A percentile compares a stretch with the other conserved stretches of the same genome.
Evolutionary conservation across 2,888 invertebrate species (phyloP).

Genomic region (Globia sparganii): DNA sequence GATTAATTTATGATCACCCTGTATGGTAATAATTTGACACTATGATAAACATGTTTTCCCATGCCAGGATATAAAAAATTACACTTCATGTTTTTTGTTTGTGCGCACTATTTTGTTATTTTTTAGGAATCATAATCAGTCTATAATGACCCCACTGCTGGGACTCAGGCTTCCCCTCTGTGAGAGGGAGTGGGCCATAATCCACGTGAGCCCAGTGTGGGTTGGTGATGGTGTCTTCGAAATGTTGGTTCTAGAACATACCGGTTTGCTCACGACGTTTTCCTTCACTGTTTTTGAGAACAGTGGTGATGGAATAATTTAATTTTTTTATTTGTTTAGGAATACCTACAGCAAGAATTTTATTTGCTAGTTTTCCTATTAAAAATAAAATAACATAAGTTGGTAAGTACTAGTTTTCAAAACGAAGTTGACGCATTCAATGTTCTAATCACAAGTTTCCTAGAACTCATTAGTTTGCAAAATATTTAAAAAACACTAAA

Average conservation of each 20-base stretch:
- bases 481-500: conserved; percentile 50
- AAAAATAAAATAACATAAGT: not conserved
- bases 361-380: conserved; percentile 14
- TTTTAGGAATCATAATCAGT: not conserved
- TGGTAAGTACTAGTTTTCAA: conserved; percentile 3
- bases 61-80: not conserved
- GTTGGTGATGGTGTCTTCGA: not conserved
- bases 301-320: not conserved
- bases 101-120: not conserved
- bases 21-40: conserved; percentile 33
- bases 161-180: no score
- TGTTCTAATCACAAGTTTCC: conserved; percentile 15
- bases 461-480: conserved; percentile 43
- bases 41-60: not conserved
- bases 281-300: not conserved
- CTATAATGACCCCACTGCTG: not conserved
- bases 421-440: conserved; percentile 24
- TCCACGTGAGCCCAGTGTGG: not conserved
- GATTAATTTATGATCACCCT: conserved; percentile 17
- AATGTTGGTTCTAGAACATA: not conserved
- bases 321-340: not conserved
- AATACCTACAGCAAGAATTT: not conserved
- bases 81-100: not conserved
- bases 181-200: not conserved
- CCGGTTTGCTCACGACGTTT: not conserved